These are phyloP conservation scores for Oligia latruncula DNA, from an alignment of 2,888 invertebrate genomes.

Conservation along the genomic window DNA sequence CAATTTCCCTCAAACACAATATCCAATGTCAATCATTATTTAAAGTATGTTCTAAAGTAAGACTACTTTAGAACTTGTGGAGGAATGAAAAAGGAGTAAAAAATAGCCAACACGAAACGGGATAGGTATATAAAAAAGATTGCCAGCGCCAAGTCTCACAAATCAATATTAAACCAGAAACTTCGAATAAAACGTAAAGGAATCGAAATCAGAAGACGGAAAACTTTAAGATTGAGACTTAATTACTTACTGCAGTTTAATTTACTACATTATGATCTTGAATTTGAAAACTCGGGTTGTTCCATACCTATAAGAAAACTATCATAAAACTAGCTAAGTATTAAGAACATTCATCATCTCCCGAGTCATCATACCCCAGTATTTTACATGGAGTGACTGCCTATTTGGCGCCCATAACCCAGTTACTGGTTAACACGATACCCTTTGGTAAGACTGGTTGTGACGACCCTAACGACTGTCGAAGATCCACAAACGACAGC, in stretches of 20 bases:
- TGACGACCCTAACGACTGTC: background rate
- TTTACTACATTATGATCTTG: background rate
- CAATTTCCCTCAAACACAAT: background rate
- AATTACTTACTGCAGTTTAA: slow-evolving; percentile 12
- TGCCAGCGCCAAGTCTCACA: background rate
- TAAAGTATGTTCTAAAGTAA: background rate
- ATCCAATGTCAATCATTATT: background rate
- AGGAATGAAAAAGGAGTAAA: background rate
- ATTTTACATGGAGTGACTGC: background rate
- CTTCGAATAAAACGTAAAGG: slow-evolving; percentile 10
- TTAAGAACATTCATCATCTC: background rate
- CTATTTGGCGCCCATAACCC: background rate
- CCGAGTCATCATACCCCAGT: no score
- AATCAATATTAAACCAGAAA: slow-evolving; percentile 30
- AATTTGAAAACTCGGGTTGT: background rate
- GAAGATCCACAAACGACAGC: background rate
- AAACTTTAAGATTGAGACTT: slow-evolving; percentile 12
- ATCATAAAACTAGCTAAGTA: background rate
- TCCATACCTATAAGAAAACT: background rate
- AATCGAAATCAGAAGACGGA: slow-evolving; percentile 4
- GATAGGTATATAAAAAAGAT: background rate
- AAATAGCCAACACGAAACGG: background rate
- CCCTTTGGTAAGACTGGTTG: background rate
- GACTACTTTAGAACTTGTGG: background rate
- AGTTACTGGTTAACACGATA: background rate